These are phyloP conservation scores for Sinotaia quadrata DNA, from an alignment of 2,888 invertebrate species.

Conservation along the genomic window DNA sequence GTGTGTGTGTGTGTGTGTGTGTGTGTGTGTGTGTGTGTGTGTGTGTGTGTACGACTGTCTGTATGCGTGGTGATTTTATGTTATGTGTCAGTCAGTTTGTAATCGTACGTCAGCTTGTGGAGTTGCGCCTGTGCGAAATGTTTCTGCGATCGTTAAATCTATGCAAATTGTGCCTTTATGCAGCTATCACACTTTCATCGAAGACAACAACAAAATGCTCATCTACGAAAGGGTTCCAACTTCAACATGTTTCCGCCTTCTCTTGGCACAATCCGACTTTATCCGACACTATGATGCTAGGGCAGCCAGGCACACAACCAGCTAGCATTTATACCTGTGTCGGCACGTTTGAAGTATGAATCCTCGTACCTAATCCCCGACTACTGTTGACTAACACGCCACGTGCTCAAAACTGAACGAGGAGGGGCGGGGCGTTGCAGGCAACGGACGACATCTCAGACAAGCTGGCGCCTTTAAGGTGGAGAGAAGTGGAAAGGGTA, in stretches of 20 bases:
- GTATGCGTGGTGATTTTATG: too few species aligned
- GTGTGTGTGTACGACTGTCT: neutral
- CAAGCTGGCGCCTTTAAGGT: neutral
- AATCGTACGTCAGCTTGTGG: too few species aligned
- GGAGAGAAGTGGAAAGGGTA: too few species aligned
- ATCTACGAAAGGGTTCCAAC: too few species aligned
- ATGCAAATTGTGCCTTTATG: too few species aligned
- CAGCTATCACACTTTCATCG: too few species aligned
- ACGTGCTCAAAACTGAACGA: neutral
- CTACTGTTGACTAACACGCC: neutral
- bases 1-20: neutral
- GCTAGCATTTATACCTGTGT: neutral
- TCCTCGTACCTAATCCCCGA: slow-evolving; percentile 1
- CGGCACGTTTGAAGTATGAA: slow-evolving; percentile 22
- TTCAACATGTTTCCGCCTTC: slow-evolving; percentile 10
- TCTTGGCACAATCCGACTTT: slow-evolving; percentile 20
- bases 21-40: neutral
- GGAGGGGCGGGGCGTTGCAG: slow-evolving; percentile 4
- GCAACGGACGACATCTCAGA: neutral
- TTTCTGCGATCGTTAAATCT: too few species aligned
- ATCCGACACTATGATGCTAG: neutral
- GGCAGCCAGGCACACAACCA: neutral
- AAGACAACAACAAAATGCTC: too few species aligned
- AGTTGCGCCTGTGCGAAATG: too few species aligned
- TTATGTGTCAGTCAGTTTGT: too few species aligned